Evolutionary conservation across 2,888 invertebrate genomes (phyloP).

Genomic region (Caenorhabditis macrosperma): DNA sequence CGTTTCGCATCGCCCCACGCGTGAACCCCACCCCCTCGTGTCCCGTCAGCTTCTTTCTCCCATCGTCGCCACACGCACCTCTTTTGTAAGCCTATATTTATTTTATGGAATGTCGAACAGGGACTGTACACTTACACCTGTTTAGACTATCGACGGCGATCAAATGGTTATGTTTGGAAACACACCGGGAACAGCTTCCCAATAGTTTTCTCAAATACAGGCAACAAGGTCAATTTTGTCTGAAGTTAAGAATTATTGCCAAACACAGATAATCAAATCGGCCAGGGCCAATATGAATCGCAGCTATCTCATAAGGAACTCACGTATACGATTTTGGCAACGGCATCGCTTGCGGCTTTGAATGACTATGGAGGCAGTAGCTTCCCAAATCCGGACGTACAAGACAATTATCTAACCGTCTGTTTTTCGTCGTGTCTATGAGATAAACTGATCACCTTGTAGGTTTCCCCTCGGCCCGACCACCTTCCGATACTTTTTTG

Average conservation of each 20-base stretch:
- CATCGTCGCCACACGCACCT: conserved; percentile 43
- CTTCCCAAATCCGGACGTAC: not conserved
- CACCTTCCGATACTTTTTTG: too few relatives aligned
- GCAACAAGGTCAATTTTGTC: too few relatives aligned
- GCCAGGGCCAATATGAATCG: too few relatives aligned
- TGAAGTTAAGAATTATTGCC: too few relatives aligned
- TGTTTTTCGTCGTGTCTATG: not conserved
- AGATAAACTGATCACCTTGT: conserved; percentile 16
- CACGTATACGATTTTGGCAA: too few relatives aligned
- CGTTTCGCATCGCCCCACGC: conserved; percentile 52
- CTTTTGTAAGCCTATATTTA: conserved; percentile 56
- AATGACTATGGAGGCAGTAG: too few relatives aligned
- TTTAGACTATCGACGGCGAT: conserved; percentile 29
- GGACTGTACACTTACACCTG: conserved; percentile 55
- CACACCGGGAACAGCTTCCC: not conserved
- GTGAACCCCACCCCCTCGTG: conserved; percentile 52
- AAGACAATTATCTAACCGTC: not conserved
- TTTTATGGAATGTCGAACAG: conserved; percentile 54
- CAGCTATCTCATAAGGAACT: too few relatives aligned
- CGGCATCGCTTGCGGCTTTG: too few relatives aligned
- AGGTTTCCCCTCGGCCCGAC: not conserved
- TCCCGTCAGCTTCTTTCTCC: conserved; percentile 21
- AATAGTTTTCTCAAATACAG: not conserved
- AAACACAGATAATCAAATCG: too few relatives aligned
- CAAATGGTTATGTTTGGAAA: conserved; percentile 11